Evolutionary conservation across 2,797 vertebrate species (phyloP), one percentile per base, ranked within the genome.

Genomic region (Bradypus variegatus): DNA sequence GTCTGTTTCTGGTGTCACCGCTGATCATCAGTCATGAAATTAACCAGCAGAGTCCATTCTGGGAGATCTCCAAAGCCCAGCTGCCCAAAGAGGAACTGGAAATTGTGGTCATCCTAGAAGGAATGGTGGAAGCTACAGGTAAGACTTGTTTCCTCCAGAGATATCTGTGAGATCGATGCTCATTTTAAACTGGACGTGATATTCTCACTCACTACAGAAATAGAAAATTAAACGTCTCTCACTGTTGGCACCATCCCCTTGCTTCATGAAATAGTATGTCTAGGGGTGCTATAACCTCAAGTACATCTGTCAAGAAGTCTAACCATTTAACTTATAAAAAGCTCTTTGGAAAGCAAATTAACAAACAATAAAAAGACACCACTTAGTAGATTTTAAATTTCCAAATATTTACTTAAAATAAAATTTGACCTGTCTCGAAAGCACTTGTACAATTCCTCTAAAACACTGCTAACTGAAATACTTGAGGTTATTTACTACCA

Each of bases 41-140:
- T 96, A 99, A 99, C 96, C 98, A 99, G 96, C 98, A 98, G 97
- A 99, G 99, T 97, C 99, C 99, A 77, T 99, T 99, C 98, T 99
- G 99, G 99, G 99, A 99, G 65, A 98, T 99, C 97, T 99, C 99
- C 95, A 98, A 98, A 96, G 98, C 98, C 95, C 97, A 98, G 95
- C 98, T 99, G 94, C 97, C 98, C 95, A 98, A 98, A 96, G 99
- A 99, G 93, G 98, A 99, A 92, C 96, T 99, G 97, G 99, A 99
- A 97, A 99, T 99, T 33, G 99, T 99, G 89, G 99, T 99, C 96
- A 99, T 99, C 95, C 98, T 99, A 95, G 99, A 99, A 97, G 99
- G 99, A 94, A 99, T 99, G 99, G 99, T 99, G 96, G 99, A 99
- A 97, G 99, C 99, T 92, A 99, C 99, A 98, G 99, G 99, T 99